Conservation (phyloP, 2,797 vertebrate genomes). For the Schizothorax lantsangensis region DNA sequence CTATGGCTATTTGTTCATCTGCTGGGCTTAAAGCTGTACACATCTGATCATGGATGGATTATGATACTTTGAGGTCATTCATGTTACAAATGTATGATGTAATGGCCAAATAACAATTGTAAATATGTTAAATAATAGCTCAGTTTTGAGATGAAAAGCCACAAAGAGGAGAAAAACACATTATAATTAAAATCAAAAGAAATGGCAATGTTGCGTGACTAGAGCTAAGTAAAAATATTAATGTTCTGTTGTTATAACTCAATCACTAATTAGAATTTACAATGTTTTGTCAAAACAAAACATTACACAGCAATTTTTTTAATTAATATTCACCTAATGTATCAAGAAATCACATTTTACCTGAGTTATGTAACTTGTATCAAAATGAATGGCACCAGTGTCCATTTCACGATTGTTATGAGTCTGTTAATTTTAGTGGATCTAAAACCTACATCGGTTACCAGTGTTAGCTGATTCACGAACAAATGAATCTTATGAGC, state of each 20-base stretch:
- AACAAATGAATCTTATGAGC: neutral
- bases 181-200: neutral
- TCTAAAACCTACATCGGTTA: neutral
- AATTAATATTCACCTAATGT: no score
- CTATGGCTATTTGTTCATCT: constrained; percentile 16
- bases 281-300: neutral
- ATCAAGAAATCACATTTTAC: neutral
- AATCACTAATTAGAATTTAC: neutral
- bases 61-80: neutral
- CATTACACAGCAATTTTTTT: neutral
- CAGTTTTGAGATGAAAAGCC: neutral
- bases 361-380: neutral
- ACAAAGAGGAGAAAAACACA: neutral
- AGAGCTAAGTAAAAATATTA: neutral
- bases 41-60: neutral
- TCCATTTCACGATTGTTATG: no score
- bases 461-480: neutral
- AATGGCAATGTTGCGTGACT: neutral
- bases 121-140: neutral
- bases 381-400: no score
- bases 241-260: neutral
- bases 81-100: neutral
- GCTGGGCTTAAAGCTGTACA: neutral
- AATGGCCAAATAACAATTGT: neutral
- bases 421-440: no score